Conservation (phyloP, 2,797 vertebrate species). For the Cyclura pinguis region DNA sequence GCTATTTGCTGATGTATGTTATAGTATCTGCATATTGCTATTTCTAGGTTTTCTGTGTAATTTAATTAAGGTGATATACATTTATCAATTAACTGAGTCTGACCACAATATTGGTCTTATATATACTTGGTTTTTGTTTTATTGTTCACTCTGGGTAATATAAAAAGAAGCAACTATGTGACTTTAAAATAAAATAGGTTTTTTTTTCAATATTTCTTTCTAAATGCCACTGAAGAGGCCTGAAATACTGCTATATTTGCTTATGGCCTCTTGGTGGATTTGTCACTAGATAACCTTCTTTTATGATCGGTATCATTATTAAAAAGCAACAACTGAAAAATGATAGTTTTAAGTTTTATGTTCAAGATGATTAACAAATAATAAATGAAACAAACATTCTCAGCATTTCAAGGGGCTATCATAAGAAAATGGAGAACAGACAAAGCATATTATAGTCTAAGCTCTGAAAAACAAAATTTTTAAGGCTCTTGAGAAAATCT, state of each 20-base stretch:
- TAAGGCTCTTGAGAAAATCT: conserved; percentile 54
- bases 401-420: neutral
- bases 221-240: neutral
- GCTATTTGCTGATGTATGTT: neutral
- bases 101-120: neutral
- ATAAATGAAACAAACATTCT: conserved; percentile 9
- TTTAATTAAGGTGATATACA: neutral
- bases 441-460: conserved; percentile 23
- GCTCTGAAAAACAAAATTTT: conserved; percentile 28
- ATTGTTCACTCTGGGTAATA: neutral
- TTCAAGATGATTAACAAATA: conserved; percentile 43
- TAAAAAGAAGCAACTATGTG: neutral
- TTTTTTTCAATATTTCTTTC: conserved; percentile 36
- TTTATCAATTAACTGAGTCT: neutral
- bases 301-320: conserved; percentile 10
- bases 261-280: neutral
- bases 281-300: conserved; percentile 23
- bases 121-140: neutral
- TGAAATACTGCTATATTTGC: neutral
- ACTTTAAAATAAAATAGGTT: neutral
- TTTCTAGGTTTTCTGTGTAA: neutral
- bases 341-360: neutral
- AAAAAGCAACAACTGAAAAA: conserved; percentile 13
- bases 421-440: neutral
- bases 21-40: neutral